These are phyloP conservation scores for Gallinago paraguaiae DNA, from an alignment of 2,113 vertebrate species.

Conservation along the genomic window DNA sequence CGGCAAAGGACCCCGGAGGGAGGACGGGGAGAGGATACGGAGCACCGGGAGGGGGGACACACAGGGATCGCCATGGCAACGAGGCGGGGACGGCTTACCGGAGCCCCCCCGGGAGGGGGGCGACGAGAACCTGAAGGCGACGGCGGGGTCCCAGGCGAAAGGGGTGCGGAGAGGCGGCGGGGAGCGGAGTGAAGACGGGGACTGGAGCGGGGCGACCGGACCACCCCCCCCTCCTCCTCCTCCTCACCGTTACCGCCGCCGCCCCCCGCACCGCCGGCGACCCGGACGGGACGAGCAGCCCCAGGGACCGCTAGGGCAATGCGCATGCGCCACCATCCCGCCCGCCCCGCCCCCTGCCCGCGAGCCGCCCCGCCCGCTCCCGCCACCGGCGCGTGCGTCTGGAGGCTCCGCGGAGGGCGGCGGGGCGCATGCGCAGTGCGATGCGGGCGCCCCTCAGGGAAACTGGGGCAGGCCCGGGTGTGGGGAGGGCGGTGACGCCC, in stretches of 20 bases:
- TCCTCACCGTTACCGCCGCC: not conserved
- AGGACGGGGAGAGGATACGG: not conserved
- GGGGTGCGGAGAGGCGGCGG: no score
- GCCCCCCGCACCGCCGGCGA: not conserved
- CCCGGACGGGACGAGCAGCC: not conserved
- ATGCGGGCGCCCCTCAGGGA: not conserved
- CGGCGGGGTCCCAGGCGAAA: not conserved
- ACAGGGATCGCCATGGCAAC: not conserved
- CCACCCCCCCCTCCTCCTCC: not conserved
- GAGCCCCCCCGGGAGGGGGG: not conserved
- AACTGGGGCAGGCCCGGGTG: rapidly evolving
- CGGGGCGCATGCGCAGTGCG: not conserved
- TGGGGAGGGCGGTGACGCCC: rapidly evolving
- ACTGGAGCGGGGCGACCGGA: not conserved
- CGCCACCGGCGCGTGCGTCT: not conserved
- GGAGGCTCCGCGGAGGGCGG: rapidly evolving
- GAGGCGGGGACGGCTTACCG: not conserved
- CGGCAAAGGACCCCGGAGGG: not conserved
- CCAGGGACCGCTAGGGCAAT: not conserved
- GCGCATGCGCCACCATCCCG: not conserved
- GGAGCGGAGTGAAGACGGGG: no score
- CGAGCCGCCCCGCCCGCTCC: not conserved
- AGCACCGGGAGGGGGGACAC: not conserved
- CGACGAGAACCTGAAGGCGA: not conserved
- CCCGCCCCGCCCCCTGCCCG: not conserved